Evolutionary conservation across 2,888 invertebrate genomes (phyloP), one percentile per base, ranked within the genome.

Genomic region (Scelioninae gen. 1): DNA sequence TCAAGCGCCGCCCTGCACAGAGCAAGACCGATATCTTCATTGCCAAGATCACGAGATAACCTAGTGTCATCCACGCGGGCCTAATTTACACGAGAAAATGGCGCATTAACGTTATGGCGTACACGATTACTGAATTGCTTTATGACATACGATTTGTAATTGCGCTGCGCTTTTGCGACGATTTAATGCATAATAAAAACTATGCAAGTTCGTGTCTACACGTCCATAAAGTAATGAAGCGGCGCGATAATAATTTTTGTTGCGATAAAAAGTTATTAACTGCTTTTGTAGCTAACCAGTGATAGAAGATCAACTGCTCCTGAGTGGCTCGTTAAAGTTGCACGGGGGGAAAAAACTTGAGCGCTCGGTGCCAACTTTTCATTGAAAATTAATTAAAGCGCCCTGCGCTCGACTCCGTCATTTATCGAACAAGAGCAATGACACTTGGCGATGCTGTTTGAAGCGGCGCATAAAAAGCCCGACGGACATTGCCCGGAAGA

Each of bases 401-500:
- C 56, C 51, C 49, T 47, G 56, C 55, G 23, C 68, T 31, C 45
- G 34, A 45, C 62, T 38, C 56, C 29, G 32, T 15, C 60, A 38
- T 69, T 82, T 72, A 71, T 71, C 45, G 71, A 72, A 82, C 32
- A 60, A 69, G 76, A 82, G 75, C 71, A 82, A 82, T 72, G 82
- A 77, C 82, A 71, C 76, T 77, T 65, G 65, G 56, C 53, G 55
- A 77, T 77, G 82, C 65, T 38, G 71, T 82, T 82, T 77, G 71
- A 82, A 63, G 53, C 51, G 66, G 66, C 53, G 66, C 49, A 60
- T 51, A 74, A 75, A 82, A 72, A 71, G 62, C 47, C 68, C 71
- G 31, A 62, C 60, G 77, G 77, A 77, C 56, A 68, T 68, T 77
- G 72, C 82, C 82, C 66, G 82, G 72, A 74, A 82, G 77, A 82